Conservation (phyloP, 2,888 invertebrate genomes). For the Acanthosoma haemorrhoidale region DNA sequence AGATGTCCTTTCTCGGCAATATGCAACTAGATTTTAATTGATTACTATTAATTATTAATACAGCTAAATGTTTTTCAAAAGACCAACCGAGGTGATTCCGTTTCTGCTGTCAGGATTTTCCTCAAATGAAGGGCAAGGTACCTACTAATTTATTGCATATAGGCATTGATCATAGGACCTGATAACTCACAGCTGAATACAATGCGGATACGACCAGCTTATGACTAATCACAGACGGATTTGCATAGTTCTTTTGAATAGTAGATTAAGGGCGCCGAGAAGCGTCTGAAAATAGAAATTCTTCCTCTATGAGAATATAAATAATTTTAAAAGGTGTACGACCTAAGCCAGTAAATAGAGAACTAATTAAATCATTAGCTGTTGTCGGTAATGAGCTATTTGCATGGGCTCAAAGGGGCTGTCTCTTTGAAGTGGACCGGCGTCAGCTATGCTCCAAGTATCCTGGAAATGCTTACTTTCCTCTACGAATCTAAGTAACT, state of each 20-base stretch:
- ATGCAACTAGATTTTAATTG: too few relatives aligned
- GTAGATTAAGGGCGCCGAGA: neutral
- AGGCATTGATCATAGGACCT: too few relatives aligned
- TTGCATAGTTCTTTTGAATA: neutral
- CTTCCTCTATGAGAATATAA: conserved; percentile 8
- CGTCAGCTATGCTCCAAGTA: too few relatives aligned
- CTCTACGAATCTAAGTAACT: too few relatives aligned
- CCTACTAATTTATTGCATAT: too few relatives aligned
- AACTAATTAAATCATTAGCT: conserved; percentile 19
- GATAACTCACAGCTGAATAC: neutral
- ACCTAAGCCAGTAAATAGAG: conserved; percentile 1
- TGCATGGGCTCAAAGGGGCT: neutral
- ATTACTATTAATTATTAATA: too few relatives aligned
- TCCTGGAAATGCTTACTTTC: too few relatives aligned
- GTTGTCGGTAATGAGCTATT: neutral
- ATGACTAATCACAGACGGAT: neutral
- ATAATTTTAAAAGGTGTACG: conserved; percentile 6
- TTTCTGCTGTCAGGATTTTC: too few relatives aligned
- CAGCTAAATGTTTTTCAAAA: too few relatives aligned
- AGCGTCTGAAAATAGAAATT: neutral
- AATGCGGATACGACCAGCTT: neutral
- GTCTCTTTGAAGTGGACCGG: neutral
- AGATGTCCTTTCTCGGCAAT: too few relatives aligned
- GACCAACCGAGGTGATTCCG: too few relatives aligned
- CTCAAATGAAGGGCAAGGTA: too few relatives aligned